Evolutionary conservation across 1,140 invertebrate genomes (phyloP).

Genomic region (Nasonia giraulti): DNA sequence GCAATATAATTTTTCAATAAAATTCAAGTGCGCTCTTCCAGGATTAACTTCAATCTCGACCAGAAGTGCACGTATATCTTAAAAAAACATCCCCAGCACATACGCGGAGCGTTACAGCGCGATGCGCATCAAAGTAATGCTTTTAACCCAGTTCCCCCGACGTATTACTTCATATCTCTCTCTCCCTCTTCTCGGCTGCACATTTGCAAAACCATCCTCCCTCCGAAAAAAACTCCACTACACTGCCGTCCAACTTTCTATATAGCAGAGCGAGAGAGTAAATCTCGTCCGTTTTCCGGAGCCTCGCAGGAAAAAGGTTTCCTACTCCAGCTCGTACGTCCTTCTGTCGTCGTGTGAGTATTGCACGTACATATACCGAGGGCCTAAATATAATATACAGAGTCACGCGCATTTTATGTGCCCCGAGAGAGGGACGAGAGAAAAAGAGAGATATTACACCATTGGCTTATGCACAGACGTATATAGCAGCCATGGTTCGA

Average conservation of each 20-base stretch:
- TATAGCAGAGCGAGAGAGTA: not conserved
- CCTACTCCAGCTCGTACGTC: not conserved
- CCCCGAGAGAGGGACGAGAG: not conserved
- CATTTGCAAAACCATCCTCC: not conserved
- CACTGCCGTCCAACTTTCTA: not conserved
- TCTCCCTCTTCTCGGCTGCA: not conserved
- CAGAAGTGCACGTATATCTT: not conserved
- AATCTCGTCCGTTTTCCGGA: conserved; percentile 19
- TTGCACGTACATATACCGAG: not conserved
- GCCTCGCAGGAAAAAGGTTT: conserved; percentile 14
- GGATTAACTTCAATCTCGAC: not conserved
- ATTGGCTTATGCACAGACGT: not conserved
- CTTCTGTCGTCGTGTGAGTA: not conserved
- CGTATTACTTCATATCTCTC: not conserved
- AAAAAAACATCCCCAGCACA: not conserved
- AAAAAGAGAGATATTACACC: not conserved
- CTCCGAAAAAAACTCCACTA: not conserved
- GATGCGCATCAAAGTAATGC: not conserved
- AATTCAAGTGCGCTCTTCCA: not conserved
- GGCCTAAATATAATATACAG: conserved; percentile 9
- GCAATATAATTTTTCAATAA: not conserved
- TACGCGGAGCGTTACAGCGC: not conserved
- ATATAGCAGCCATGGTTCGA: not conserved
- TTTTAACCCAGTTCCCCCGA: not conserved
- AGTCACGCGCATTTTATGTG: not conserved